phyloP scores from a whole-genome alignment of 2,797 vertebrate species.

The Enteromius radiatus region DNA sequence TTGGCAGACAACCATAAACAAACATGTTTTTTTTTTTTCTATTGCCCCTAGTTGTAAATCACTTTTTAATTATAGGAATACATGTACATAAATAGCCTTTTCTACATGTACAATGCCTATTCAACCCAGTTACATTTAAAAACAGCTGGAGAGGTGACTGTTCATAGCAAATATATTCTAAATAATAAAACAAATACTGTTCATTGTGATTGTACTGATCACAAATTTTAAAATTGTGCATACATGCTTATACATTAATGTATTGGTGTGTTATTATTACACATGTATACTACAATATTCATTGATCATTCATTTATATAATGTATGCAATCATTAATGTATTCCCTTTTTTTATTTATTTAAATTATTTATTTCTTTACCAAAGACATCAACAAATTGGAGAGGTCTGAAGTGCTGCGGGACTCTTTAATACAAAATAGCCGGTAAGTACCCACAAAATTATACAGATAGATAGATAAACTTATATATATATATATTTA shows the following conservation, averaged over 20 bases:
- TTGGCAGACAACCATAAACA: too few species aligned
- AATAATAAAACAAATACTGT: too few species aligned
- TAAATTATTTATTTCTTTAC: not conserved
- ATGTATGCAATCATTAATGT: too few species aligned
- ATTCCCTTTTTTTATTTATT: not conserved
- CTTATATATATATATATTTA: too few species aligned
- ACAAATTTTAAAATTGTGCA: not conserved
- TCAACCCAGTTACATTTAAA: not conserved
- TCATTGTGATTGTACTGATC: not conserved
- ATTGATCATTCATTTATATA: too few species aligned
- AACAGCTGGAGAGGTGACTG: not conserved
- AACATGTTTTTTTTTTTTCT: too few species aligned
- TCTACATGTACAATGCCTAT: not conserved
- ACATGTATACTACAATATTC: too few species aligned
- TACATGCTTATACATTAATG: not conserved
- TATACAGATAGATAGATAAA: not conserved
- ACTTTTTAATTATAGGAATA: not conserved
- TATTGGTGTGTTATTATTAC: not conserved
- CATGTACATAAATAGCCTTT: not conserved
- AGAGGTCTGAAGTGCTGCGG: not conserved
- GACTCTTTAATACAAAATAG: slow-evolving; percentile 13
- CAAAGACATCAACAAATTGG: slow-evolving; percentile 20
- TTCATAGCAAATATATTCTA: not conserved
- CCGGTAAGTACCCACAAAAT: not conserved
- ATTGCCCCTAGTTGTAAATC: not conserved